These are phyloP conservation scores for Trimorus sp. DNA, from an alignment of 2,888 invertebrate genomes.

Conservation along the genomic window DNA sequence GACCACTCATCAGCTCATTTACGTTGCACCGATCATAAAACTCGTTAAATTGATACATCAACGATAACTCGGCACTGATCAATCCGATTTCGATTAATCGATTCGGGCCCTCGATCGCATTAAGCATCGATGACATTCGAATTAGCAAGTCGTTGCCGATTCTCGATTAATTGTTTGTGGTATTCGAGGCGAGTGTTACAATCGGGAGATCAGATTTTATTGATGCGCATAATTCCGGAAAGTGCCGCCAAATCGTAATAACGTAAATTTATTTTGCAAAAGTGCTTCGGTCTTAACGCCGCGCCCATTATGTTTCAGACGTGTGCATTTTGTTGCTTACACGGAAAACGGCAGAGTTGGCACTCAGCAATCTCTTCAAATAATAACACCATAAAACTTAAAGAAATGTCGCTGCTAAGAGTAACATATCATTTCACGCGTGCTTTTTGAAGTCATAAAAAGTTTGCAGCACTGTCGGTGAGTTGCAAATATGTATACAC, in stretches of 20 bases:
- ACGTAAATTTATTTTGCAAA: slow-evolving; percentile 18
- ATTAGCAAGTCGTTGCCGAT: slow-evolving; percentile 18
- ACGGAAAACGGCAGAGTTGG: slow-evolving; percentile 32
- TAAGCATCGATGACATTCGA: slow-evolving; percentile 17
- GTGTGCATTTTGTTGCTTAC: slow-evolving; percentile 26
- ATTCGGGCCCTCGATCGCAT: slow-evolving; percentile 5
- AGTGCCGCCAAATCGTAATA: background rate
- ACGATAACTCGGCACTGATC: slow-evolving; percentile 19
- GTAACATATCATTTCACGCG: slow-evolving; percentile 59
- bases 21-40: slow-evolving; percentile 17
- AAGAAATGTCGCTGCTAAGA: slow-evolving; percentile 39
- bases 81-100: slow-evolving; percentile 22
- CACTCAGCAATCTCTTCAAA: slow-evolving; percentile 45
- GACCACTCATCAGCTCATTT: background rate
- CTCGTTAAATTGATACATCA: slow-evolving; percentile 12
- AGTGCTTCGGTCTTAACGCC: slow-evolving; percentile 13
- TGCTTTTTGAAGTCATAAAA: slow-evolving; percentile 49
- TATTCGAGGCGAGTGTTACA: slow-evolving; percentile 11
- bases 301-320: slow-evolving; percentile 24
- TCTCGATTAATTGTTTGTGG: slow-evolving; percentile 23
- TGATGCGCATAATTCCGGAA: background rate
- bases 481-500: slow-evolving; percentile 46
- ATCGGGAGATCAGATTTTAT: slow-evolving; percentile 18
- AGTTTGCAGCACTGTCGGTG: slow-evolving; percentile 34
- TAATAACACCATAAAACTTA: slow-evolving; percentile 56